These are phyloP conservation scores for Catharus ustulatus DNA, from an alignment of 2,797 vertebrate species.

Conservation along the genomic window DNA sequence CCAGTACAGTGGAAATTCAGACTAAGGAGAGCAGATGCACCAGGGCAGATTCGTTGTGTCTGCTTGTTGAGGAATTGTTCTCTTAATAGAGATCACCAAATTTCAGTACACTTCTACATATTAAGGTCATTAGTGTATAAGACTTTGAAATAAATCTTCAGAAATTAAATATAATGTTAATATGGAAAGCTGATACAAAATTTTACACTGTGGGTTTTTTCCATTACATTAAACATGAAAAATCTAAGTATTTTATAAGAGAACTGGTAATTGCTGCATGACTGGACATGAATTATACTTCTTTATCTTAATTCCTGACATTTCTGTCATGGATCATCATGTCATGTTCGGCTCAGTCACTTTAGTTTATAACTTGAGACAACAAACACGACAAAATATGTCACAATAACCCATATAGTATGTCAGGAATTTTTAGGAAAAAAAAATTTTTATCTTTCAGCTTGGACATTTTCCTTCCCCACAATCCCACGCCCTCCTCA, in stretches of 20 bases:
- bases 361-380: constrained; percentile 55
- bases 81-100: neutral
- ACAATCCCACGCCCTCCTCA: accelerated
- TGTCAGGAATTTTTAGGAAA: neutral
- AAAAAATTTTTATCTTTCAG: neutral
- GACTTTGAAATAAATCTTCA: neutral
- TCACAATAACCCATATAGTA: constrained; percentile 54
- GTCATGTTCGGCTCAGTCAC: constrained; percentile 54
- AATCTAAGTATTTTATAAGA: constrained; percentile 47
- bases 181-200: neutral
- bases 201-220: neutral
- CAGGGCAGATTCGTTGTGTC: neutral
- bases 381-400: constrained; percentile 55
- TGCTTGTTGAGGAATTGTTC: neutral
- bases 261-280: constrained; percentile 65
- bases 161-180: neutral
- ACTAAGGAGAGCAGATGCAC: neutral
- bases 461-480: neutral
- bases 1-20: neutral
- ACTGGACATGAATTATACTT: constrained; percentile 60
- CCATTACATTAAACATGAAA: constrained; percentile 41
- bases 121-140: neutral
- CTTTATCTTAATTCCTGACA: constrained; percentile 71
- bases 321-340: constrained; percentile 70
- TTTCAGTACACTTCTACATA: neutral